phyloP scores from a whole-genome alignment of 1,140 invertebrate genomes.

The Achatina immaculata region DNA sequence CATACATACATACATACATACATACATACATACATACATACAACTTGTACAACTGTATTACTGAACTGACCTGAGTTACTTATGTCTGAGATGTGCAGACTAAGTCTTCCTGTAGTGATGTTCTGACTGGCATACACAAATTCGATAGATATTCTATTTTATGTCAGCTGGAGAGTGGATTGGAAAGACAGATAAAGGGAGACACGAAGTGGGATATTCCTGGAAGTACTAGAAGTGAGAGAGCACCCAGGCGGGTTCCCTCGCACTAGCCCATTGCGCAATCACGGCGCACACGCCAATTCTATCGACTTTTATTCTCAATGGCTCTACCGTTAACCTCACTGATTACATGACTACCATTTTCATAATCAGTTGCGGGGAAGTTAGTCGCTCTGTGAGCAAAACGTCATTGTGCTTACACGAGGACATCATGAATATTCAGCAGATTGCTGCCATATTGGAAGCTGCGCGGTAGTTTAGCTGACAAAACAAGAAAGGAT shows the following conservation, averaged over 20 bases:
- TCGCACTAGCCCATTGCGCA: background rate
- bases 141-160: too few relatives aligned
- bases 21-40: constrained; percentile 13
- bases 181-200: too few relatives aligned
- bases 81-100: too few relatives aligned
- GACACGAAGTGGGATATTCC: too few relatives aligned
- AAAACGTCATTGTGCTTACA: background rate
- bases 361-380: constrained; percentile 18
- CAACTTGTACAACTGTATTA: background rate
- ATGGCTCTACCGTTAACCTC: background rate
- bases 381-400: background rate
- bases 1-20: constrained; percentile 23
- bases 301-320: background rate
- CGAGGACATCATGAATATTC: constrained; percentile 23
- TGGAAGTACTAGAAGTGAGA: too few relatives aligned
- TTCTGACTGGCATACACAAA: too few relatives aligned
- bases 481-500: background rate
- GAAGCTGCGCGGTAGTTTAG: background rate
- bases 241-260: background rate
- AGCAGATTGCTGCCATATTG: constrained; percentile 10
- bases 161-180: too few relatives aligned
- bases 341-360: constrained; percentile 13
- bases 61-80: too few relatives aligned
- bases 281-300: background rate
- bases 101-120: too few relatives aligned